Base-by-base conservation (phyloP, 2,888 invertebrate species). In the Conus canariensis region DNA sequence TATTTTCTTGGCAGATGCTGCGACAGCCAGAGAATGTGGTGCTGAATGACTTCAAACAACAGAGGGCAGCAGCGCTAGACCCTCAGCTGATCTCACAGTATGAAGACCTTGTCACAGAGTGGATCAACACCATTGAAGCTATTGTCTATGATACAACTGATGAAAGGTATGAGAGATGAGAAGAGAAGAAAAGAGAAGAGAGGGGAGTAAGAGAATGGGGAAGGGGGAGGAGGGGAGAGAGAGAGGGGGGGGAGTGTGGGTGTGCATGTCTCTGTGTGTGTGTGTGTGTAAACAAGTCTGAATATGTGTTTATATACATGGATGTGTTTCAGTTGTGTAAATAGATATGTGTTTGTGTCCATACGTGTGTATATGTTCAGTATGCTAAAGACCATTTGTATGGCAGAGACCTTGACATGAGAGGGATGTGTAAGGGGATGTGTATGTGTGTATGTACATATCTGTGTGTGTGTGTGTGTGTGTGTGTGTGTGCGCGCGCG, bases 41-140 rank as follows among this genome's bases (percentile, higher is more conserved):
- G 3, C 92, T 95, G 89, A 94, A 95, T 92, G 96, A 96, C 90
- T 96, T 96, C 94, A 96, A 96, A 90, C 95, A 94, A 90, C 95
- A 96, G 80, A 93, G 96, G 91, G 94, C 95, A 64, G 95, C 95
- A 58, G 95, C 95, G 9, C 90, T 94, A 19, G 96, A 96, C 88
- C 93, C 94, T 64, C 93, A 94, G 70, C 92, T 96, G 80, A 95
- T 96, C 56, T 90, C 93, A 90, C 95, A 96, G 88, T 96, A 96
- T 94, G 96, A 96, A 91, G 94, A 95, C 74, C 93, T 96, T 82
- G 95, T 96, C 8, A 93, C 93, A 88, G 95, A 96, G 88, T 96
- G 96, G 96, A 96, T 96, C 93, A 94, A 93, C 87, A 95, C 96
- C 59, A 96, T 96, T 88, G 96, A 96, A 90, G 92, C 94, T 19